Conservation (phyloP, 2,888 invertebrate species). For the Boloria euphrosyne region DNA sequence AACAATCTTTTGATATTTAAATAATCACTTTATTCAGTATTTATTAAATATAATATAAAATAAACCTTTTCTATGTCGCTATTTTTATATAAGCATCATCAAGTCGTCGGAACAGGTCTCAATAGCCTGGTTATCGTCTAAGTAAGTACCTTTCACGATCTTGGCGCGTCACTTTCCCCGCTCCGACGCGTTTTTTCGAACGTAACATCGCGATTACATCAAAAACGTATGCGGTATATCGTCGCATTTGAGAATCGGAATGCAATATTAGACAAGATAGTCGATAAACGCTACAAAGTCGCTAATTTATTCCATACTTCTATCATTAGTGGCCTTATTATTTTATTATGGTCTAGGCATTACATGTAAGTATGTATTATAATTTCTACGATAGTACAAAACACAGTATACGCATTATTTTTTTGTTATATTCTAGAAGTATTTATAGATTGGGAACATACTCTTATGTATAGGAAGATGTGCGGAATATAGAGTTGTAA, state of each 20-base stretch:
- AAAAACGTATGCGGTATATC: constrained; percentile 73
- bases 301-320: not conserved
- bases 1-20: too few relatives aligned
- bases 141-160: constrained; percentile 77
- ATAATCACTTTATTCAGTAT: too few relatives aligned
- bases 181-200: constrained; percentile 77
- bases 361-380: too few relatives aligned
- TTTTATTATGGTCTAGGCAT: too few relatives aligned
- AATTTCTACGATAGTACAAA: too few relatives aligned
- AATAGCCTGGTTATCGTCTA: constrained; percentile 55
- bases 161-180: constrained; percentile 79
- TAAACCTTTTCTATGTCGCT: not conserved
- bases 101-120: constrained; percentile 49
- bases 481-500: too few relatives aligned
- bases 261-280: constrained; percentile 20
- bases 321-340: too few relatives aligned
- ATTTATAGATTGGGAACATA: too few relatives aligned
- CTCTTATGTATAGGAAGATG: too few relatives aligned
- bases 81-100: constrained; percentile 9
- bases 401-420: too few relatives aligned
- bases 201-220: constrained; percentile 77
- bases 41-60: too few relatives aligned
- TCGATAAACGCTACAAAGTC: not conserved
- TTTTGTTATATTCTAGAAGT: too few relatives aligned
- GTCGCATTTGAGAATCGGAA: constrained; percentile 64